These are phyloP conservation scores for Tenodera sinensis DNA, from an alignment of 2,888 invertebrate species.

Conservation along the genomic window DNA sequence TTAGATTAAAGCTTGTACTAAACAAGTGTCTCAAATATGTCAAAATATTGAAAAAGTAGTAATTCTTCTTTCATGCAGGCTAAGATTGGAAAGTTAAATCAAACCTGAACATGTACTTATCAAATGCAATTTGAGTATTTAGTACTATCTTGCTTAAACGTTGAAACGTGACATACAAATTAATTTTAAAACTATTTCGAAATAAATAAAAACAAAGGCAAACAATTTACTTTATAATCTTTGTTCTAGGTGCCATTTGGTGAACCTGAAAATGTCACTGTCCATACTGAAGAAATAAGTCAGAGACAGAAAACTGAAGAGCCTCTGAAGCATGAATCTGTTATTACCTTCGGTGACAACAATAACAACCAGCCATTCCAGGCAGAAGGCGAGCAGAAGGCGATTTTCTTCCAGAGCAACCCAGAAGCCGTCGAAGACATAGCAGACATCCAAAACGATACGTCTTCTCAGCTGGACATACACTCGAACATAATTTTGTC, in stretches of 20 bases:
- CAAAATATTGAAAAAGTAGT: too few species aligned
- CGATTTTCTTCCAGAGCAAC: constrained; percentile 42
- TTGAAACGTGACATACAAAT: too few species aligned
- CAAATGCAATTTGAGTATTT: too few species aligned
- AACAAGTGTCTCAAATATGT: too few species aligned
- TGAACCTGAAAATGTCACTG: background rate
- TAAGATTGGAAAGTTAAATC: too few species aligned
- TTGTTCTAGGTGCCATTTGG: background rate
- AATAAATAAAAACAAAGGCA: too few species aligned
- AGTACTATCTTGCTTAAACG: too few species aligned
- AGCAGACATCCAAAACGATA: background rate
- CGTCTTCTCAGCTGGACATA: constrained; percentile 39
- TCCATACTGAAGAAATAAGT: background rate
- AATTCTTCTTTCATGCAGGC: too few species aligned
- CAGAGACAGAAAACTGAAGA: background rate
- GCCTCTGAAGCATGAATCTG: background rate
- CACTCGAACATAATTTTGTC: constrained; percentile 58
- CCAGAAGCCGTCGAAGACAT: constrained; percentile 32
- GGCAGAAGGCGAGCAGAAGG: constrained; percentile 38
- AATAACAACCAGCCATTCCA: background rate
- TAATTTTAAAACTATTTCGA: too few species aligned
- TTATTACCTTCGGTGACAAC: background rate
- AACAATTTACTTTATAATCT: background rate
- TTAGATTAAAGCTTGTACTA: too few species aligned
- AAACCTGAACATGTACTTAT: too few species aligned